Percentiles rank a stretch among this genome's conserved stretches.
These are phyloP conservation scores for Patiria miniata DNA, from an alignment of 35 echinoderm and acorn worm species.

Conservation along the genomic window DNA sequence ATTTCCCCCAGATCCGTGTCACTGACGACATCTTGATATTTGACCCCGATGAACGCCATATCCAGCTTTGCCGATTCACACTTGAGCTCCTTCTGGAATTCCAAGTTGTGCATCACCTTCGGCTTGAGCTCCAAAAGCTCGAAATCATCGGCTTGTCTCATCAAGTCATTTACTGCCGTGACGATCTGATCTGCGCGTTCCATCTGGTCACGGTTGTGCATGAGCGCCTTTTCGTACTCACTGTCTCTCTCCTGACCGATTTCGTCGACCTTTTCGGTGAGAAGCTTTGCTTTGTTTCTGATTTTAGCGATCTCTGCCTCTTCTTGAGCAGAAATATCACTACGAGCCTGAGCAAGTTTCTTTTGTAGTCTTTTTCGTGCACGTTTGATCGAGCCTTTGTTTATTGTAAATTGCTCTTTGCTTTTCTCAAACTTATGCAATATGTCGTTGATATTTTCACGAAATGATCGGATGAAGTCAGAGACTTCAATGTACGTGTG, in stretches of 20 bases:
- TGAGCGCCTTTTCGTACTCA: not conserved
- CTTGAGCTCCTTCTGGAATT: not conserved
- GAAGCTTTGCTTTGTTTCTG: not conserved
- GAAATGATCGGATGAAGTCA: too few species aligned
- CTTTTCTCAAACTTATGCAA: conserved; percentile 11
- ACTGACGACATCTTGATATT: too few species aligned
- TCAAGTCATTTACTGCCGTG: not conserved
- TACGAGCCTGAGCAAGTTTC: too few species aligned
- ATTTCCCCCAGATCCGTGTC: too few species aligned
- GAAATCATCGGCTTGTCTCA: not conserved
- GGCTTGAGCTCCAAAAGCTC: not conserved
- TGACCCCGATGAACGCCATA: too few species aligned
- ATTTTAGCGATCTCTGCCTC: not conserved
- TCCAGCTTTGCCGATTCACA: too few species aligned
- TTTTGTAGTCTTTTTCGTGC: too few species aligned
- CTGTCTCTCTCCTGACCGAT: not conserved
- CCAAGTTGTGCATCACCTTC: not conserved
- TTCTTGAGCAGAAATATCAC: not conserved
- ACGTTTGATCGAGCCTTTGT: too few species aligned
- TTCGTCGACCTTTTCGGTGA: not conserved
- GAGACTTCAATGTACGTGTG: too few species aligned
- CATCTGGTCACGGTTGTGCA: not conserved
- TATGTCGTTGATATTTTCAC: not conserved
- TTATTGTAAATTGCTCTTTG: too few species aligned
- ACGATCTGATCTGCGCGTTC: not conserved